Base-by-base conservation (phyloP, 2,888 invertebrate genomes). In the Nipponacmea schrenckii region DNA sequence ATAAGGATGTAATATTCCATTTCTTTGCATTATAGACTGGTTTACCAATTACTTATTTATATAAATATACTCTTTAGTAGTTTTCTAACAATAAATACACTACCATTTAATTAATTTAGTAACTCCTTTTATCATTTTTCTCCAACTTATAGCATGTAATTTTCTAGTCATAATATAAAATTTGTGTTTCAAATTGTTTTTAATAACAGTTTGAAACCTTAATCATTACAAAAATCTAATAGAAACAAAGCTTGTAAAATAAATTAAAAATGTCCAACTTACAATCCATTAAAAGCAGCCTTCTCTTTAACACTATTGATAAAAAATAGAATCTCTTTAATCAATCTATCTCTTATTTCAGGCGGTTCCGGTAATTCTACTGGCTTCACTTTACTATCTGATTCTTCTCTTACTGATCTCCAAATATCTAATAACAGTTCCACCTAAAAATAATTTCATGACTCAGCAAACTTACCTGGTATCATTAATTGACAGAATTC, bases 241-340 rank as follows among this genome's bases (percentile, higher is more conserved):
- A 10, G 8, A 64, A 24, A 64, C 27, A 27, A n/a, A 31, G 8
- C 64, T 26, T 24, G 27, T 2, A n/a, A 1, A 7, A 27, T 64
- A 26, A 26, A 64, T 46, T 24, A 20, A n/a, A n/a, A 26, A n/a
- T 2, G 0, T 63, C 24, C 64, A n/a, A 78, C 83, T 77, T 82
- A 86, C 86, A 85, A 80, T 75, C 86, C 86, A 64, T 84, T 79
- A 66, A 76, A 75, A 70, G 79, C 78, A 8, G 86, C 84, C 74
- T 86, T 87, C 45, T 87, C 87, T 69, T 81, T 80, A n/a, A 88
- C 81, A 76, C 79, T 85, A 31, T 85, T 82, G 7, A 87, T 82
- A 78, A 88, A 87, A 75, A 89, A 87, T 67, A 83, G 82, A 20
- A 89, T 88, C 77, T 89, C 88, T 69, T 87, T 83, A 31, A 85